Base-by-base conservation (phyloP, 2,797 vertebrate species). In the Fistularia commersonii region DNA sequence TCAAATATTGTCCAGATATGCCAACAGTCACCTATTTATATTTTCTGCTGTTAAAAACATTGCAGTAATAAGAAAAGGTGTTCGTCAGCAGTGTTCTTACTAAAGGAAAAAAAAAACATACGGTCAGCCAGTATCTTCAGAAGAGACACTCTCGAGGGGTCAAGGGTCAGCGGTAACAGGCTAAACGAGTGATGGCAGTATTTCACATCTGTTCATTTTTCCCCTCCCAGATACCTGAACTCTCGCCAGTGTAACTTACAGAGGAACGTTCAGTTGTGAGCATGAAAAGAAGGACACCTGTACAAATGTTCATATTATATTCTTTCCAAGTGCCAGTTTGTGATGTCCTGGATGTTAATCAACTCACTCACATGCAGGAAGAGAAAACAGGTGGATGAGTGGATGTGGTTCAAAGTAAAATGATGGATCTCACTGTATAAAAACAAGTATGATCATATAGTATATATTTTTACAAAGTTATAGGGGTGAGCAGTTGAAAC, bases 221-320 rank as follows among this genome's bases (percentile, higher is more conserved):
- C 39, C 39, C 48, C 45, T 54, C 45, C 5, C 44, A 57, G 57
- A 50, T 60, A 64, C 68, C 49, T 8, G 32, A 63, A 52, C 55
- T 54, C 55, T 70, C 70, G 54, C 77, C 52, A 46, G 69, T 73
- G 66, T 77, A 82, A 85, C 77, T 76, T 74, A 69, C 73, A 70
- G 58, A 71, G 63, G 72, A 80, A 69, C 77, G 74, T 84, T 74
- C 66, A 70, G 76, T 80, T 46, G 56, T 83, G 75, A 85, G 87
- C 88, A 90, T 89, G 89, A 84, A 11, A 66, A 66, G 76, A 72
- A 80, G 80, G 74, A 57, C 23, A 23, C 23, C 23, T 89, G 80
- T 88, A 86, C 82, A 89, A 70, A 83, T 86, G 84, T 89, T 87
- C 84, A 80, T 87, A 83, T 79, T 77, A 47, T 86, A 67, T 88